Percentiles rank a stretch among this genome's conserved stretches.
These are phyloP conservation scores for Theretra japonica DNA, from an alignment of 2,888 invertebrate genomes.

Conservation along the genomic window DNA sequence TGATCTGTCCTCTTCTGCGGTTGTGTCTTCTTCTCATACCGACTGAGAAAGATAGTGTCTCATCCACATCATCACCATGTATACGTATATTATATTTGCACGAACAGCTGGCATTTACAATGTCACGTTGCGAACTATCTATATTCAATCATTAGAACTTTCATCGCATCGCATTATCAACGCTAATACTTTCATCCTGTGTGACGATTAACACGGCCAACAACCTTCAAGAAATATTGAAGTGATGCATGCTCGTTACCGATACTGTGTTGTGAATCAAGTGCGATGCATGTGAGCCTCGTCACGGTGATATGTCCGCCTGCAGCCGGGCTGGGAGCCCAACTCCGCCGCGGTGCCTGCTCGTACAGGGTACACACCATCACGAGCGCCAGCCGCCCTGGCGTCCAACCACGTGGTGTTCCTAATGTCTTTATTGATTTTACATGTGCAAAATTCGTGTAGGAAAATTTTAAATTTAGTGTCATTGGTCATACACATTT, in stretches of 20 bases:
- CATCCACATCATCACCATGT: conserved; percentile 68
- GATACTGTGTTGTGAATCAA: conserved; percentile 54
- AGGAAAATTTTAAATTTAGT: conserved; percentile 6
- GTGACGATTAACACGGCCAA: conserved; percentile 51
- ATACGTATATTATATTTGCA: conserved; percentile 69
- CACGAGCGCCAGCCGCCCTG: conserved; percentile 2
- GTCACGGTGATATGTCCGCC: conserved; percentile 52
- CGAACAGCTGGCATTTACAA: conserved; percentile 64
- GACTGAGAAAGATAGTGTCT: conserved; percentile 73
- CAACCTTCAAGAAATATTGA: conserved; percentile 60
- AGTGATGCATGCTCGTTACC: conserved; percentile 68
- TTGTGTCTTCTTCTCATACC: conserved; percentile 70
- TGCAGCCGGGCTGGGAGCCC: conserved; percentile 36
- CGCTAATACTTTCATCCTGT: conserved; percentile 61
- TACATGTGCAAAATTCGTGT: conserved; percentile 10
- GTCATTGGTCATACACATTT: conserved; percentile 5
- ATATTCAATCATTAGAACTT: conserved; percentile 64
- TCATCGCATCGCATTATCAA: conserved; percentile 65
- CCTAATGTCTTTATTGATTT: conserved; percentile 1
- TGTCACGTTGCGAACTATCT: conserved; percentile 59
- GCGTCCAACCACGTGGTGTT: neutral
- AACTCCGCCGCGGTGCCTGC: neutral
- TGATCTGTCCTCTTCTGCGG: conserved; percentile 72
- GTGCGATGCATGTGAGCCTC: conserved; percentile 67
- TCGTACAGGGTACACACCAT: neutral